A percentile compares a stretch with the other conserved stretches of the same genome.
These are phyloP conservation scores for Poeciliopsis occidentalis DNA, from an alignment of 2,113 vertebrate species.

Conservation along the genomic window DNA sequence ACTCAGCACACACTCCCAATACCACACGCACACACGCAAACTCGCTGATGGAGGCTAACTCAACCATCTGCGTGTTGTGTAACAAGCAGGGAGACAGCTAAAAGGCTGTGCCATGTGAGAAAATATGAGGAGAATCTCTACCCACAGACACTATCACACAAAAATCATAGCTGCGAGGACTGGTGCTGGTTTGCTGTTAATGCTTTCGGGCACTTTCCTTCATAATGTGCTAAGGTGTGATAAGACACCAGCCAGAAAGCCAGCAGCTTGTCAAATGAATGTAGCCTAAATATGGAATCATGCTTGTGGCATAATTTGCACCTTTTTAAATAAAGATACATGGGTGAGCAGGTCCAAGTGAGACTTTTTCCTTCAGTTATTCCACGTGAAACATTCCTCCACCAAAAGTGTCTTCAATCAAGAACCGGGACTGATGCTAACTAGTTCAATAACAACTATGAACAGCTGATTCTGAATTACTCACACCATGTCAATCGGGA, in stretches of 20 bases:
- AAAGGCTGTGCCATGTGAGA: slow-evolving; percentile 40
- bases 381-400: neutral
- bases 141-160: slow-evolving; percentile 7
- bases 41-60: slow-evolving; percentile 62
- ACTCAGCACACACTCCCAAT: slow-evolving; percentile 41
- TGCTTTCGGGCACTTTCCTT: slow-evolving; percentile 20
- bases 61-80: slow-evolving; percentile 73
- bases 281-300: slow-evolving; percentile 4
- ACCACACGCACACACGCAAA: slow-evolving; percentile 10
- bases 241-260: slow-evolving; percentile 32
- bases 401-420: neutral
- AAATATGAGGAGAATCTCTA: slow-evolving; percentile 41
- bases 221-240: slow-evolving; percentile 21
- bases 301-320: neutral
- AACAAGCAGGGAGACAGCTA: slow-evolving; percentile 46
- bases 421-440: neutral
- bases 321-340: neutral
- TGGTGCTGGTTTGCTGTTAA: slow-evolving; percentile 31
- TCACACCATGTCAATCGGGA: neutral
- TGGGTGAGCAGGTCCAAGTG: slow-evolving; percentile 1
- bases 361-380: slow-evolving; percentile 10
- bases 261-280: slow-evolving; percentile 34
- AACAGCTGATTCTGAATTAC: neutral
- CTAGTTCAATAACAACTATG: neutral
- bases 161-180: slow-evolving; percentile 36